Percentiles rank a stretch among this genome's conserved stretches.
phyloP scores from a whole-genome alignment of 2,797 vertebrate genomes.

The Trachops cirrhosus region DNA sequence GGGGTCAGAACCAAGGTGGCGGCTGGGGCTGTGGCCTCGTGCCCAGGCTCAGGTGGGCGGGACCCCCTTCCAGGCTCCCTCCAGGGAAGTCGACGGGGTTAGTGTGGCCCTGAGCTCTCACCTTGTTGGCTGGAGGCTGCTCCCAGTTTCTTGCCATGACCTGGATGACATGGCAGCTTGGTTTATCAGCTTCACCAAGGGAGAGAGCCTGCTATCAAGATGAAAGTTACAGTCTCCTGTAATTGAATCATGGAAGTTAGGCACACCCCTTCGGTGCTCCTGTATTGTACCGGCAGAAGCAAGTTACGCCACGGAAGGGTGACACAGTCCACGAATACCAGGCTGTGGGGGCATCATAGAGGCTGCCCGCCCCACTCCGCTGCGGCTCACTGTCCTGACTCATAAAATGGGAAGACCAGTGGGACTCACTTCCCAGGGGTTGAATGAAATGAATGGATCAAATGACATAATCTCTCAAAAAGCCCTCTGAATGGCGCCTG shows the following conservation, averaged over 20 bases:
- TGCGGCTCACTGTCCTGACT: not conserved
- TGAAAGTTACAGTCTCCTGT: not conserved
- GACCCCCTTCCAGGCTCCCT: not conserved
- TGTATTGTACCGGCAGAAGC: not conserved
- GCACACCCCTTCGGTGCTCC: not conserved
- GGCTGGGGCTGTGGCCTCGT: not conserved
- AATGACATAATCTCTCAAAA: not conserved
- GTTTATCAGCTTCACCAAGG: too few relatives aligned
- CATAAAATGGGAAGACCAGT: not conserved
- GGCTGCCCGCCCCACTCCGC: not conserved
- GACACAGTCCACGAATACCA: not conserved
- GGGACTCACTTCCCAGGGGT: not conserved
- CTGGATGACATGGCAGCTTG: not conserved
- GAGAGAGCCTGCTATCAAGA: not conserved
- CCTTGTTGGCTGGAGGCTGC: not conserved
- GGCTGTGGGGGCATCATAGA: not conserved
- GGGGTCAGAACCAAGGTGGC: not conserved
- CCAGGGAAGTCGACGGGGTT: not conserved
- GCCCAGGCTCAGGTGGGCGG: not conserved
- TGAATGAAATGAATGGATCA: not conserved
- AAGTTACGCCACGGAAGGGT: not conserved
- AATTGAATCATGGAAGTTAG: not conserved
- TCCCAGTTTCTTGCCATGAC: not conserved
- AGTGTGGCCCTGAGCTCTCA: not conserved
- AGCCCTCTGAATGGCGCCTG: not conserved